phyloP scores from a whole-genome alignment of 2,888 invertebrate species.

The Yponomeuta plumbellus region DNA sequence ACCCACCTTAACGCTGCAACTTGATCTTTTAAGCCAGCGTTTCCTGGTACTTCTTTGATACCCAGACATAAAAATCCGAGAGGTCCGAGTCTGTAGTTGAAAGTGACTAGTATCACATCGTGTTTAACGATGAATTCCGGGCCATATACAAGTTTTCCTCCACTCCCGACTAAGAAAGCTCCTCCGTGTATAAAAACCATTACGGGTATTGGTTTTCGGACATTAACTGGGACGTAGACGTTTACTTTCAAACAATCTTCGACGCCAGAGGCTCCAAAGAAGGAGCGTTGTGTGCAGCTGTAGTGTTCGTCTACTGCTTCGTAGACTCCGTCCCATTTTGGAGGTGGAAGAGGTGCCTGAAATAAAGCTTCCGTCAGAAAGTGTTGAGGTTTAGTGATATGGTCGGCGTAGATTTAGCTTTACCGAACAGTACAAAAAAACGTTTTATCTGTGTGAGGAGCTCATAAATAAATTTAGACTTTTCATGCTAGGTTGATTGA shows the following conservation, averaged over 20 bases:
- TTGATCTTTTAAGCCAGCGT: slow-evolving; percentile 64
- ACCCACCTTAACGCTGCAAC: slow-evolving; percentile 65
- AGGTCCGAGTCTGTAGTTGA: slow-evolving; percentile 61
- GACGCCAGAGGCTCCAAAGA: slow-evolving; percentile 40
- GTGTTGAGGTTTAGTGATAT: neutral
- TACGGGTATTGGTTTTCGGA: slow-evolving; percentile 44
- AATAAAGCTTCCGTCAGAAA: slow-evolving; percentile 20
- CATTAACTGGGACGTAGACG: slow-evolving; percentile 48
- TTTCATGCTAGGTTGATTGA: no score
- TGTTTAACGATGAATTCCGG: slow-evolving; percentile 57
- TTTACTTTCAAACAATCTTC: slow-evolving; percentile 64
- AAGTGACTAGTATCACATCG: slow-evolving; percentile 57
- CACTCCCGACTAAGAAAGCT: slow-evolving; percentile 56
- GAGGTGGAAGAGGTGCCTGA: slow-evolving; percentile 60
- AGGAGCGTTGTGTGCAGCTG: slow-evolving; percentile 46
- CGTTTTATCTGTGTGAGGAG: no score
- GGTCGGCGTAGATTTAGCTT: no score
- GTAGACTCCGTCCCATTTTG: slow-evolving; percentile 56
- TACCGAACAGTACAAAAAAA: no score
- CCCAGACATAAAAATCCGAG: slow-evolving; percentile 61
- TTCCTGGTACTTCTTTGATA: slow-evolving; percentile 63
- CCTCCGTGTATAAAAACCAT: slow-evolving; percentile 68
- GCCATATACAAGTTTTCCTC: slow-evolving; percentile 53
- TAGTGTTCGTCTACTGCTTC: slow-evolving; percentile 52
- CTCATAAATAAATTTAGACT: no score